Percentiles rank a stretch among this genome's conserved stretches.
Evolutionary conservation across 2,888 invertebrate genomes (phyloP).

Genomic region (Glaucopsyche alexis): DNA sequence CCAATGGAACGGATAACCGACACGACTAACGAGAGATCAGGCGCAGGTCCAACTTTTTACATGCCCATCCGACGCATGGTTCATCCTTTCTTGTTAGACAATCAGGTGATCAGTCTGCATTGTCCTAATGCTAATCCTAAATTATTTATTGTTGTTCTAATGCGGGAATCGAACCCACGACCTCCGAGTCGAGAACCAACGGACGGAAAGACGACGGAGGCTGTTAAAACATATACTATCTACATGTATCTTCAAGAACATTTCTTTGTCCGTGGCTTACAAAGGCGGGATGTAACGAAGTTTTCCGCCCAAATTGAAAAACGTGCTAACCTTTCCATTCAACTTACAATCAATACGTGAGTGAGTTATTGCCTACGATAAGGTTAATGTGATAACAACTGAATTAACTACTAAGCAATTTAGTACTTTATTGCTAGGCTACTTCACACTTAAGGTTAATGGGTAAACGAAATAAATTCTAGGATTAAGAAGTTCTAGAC

Average conservation of each 20-base stretch:
- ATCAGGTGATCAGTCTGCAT: too few species aligned
- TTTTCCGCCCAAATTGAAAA: slow-evolving; percentile 14
- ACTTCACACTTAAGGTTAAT: neutral
- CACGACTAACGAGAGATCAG: too few species aligned
- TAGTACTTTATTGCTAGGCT: neutral
- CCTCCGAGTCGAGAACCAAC: too few species aligned
- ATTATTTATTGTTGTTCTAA: too few species aligned
- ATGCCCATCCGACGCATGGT: too few species aligned
- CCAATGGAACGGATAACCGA: too few species aligned
- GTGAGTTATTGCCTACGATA: neutral
- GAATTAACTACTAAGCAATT: neutral
- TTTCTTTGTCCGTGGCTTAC: neutral
- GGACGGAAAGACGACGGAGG: too few species aligned
- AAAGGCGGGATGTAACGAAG: slow-evolving; percentile 16
- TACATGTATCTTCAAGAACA: neutral
- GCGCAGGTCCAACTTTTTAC: too few species aligned
- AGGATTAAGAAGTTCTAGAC: neutral
- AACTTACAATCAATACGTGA: neutral
- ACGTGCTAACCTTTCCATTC: slow-evolving; percentile 15
- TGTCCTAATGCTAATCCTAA: too few species aligned
- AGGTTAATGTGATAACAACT: slow-evolving; percentile 6
- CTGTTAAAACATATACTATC: too few species aligned
- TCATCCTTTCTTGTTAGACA: too few species aligned
- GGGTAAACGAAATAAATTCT: neutral
- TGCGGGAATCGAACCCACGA: too few species aligned